Conservation (phyloP, 2,113 vertebrate genomes). For the Isurus oxyrinchus region DNA sequence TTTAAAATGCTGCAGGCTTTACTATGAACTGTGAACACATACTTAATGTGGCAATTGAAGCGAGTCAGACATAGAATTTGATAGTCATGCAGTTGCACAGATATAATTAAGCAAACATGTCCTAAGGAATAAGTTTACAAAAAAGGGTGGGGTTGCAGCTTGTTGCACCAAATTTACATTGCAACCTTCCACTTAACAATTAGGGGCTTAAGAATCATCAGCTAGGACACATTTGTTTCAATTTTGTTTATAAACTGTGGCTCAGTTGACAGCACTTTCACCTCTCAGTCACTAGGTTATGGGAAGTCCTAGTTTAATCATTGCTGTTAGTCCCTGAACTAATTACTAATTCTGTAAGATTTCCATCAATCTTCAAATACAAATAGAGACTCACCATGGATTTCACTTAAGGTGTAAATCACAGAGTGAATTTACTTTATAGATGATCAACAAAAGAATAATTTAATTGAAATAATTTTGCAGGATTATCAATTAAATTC, state of each 20-base stretch:
- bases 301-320: background rate
- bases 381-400: background rate
- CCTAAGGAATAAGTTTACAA: background rate
- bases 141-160: background rate
- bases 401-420: background rate
- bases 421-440: background rate
- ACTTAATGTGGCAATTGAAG: background rate
- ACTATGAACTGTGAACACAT: background rate
- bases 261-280: no score
- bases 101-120: background rate
- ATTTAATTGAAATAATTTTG: background rate
- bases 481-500: background rate
- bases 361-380: background rate
- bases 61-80: background rate
- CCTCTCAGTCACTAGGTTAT: no score
- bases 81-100: background rate
- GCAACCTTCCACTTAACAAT: background rate
- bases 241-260: background rate
- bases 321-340: background rate
- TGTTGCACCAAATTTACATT: background rate
- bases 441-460: background rate
- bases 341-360: background rate
- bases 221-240: background rate
- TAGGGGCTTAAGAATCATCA: background rate
- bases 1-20: background rate